These are phyloP conservation scores for Oreonectes daqikongensis DNA, from an alignment of 2,797 vertebrate genomes.

Conservation along the genomic window DNA sequence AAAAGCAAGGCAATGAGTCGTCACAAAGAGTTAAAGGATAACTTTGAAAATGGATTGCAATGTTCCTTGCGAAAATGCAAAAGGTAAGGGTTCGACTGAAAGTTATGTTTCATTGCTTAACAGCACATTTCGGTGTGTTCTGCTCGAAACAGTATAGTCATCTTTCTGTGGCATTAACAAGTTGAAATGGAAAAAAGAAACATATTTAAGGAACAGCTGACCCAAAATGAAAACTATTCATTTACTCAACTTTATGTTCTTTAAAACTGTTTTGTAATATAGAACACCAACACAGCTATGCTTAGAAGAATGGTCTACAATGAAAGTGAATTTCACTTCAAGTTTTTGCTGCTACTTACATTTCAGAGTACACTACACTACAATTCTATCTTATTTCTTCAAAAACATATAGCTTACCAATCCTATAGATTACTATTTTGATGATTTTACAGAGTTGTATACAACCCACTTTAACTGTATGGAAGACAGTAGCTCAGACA, in stretches of 20 bases:
- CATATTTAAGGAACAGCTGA: neutral
- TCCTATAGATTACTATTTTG: too few species aligned
- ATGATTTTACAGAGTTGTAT: neutral
- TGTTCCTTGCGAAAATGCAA: neutral
- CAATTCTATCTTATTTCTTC: too few species aligned
- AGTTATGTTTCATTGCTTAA: neutral
- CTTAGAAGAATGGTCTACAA: too few species aligned
- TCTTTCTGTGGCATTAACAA: neutral
- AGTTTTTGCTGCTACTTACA: too few species aligned
- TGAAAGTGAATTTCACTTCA: too few species aligned
- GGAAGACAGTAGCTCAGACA: neutral
- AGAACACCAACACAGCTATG: too few species aligned
- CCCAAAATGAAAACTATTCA: neutral
- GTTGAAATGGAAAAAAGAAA: constrained; percentile 7
- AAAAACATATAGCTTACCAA: too few species aligned
- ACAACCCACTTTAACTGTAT: neutral
- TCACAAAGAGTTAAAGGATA: neutral
- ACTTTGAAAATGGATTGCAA: neutral
- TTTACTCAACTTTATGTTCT: neutral
- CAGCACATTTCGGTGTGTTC: neutral
- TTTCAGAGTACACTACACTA: too few species aligned
- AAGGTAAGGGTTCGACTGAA: neutral
- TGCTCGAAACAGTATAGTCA: neutral
- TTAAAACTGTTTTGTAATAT: neutral
- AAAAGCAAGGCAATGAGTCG: neutral